Conservation (phyloP, 2,888 invertebrate genomes). For the Acronicta psi region DNA sequence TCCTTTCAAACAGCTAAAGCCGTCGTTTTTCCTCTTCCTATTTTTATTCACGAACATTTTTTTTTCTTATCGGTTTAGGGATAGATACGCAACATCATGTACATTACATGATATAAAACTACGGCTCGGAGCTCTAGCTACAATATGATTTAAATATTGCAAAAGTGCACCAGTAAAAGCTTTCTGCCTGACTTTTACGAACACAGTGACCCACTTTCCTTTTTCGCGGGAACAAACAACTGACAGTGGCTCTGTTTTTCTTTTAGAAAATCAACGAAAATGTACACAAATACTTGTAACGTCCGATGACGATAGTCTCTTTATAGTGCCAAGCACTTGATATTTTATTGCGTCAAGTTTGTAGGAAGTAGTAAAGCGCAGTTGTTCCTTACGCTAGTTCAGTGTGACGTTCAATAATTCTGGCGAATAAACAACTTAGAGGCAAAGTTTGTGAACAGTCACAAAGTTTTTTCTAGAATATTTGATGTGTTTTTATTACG, state of each 20-base stretch:
- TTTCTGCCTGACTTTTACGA: slow-evolving; percentile 18
- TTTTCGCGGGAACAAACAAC: slow-evolving; percentile 27
- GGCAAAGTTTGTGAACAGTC: slow-evolving; percentile 27
- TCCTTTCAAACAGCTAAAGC: slow-evolving; percentile 14
- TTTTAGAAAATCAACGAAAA: slow-evolving; percentile 24
- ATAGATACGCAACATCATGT: slow-evolving; percentile 6
- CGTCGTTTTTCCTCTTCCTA: slow-evolving; percentile 13
- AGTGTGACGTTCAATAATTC: slow-evolving; percentile 37
- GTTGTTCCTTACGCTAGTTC: slow-evolving; percentile 29
- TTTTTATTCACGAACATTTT: slow-evolving; percentile 20
- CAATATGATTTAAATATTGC: slow-evolving; percentile 48
- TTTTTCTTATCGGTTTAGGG: slow-evolving; percentile 26
- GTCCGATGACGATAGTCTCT: slow-evolving; percentile 9
- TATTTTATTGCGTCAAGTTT: slow-evolving; percentile 26
- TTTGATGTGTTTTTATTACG: slow-evolving; percentile 44
- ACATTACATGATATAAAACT: slow-evolving; percentile 1
- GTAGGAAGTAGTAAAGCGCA: slow-evolving; percentile 37
- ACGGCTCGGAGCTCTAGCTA: slow-evolving; percentile 4
- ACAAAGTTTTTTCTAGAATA: slow-evolving; percentile 32
- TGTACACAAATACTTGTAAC: slow-evolving; percentile 28
- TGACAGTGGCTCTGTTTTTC: slow-evolving; percentile 24
- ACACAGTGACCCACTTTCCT: slow-evolving; percentile 38
- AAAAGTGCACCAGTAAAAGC: slow-evolving; percentile 41
- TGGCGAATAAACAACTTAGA: slow-evolving; percentile 39
- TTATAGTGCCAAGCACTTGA: slow-evolving; percentile 25